Evolutionary conservation across 2,888 invertebrate genomes (phyloP).

Genomic region (Rotaria magnacalcarata): DNA sequence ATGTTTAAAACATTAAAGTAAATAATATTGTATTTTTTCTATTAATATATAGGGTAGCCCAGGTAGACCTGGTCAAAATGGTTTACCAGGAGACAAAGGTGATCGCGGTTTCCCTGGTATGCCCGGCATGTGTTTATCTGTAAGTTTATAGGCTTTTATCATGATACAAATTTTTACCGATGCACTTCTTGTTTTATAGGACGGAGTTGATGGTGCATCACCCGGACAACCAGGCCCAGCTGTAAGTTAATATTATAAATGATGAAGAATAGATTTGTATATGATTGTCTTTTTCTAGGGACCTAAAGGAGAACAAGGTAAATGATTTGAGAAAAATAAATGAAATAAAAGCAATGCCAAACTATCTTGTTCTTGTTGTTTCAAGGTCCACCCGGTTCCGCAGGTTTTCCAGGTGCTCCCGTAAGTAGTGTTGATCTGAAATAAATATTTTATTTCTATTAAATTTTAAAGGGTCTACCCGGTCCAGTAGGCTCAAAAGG

Average conservation of each 20-base stretch:
- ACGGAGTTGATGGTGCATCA: slow-evolving; percentile 36
- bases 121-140: slow-evolving; percentile 50
- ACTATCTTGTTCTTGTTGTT: neutral
- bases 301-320: neutral
- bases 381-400: slow-evolving; percentile 43
- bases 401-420: slow-evolving; percentile 46
- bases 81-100: slow-evolving; percentile 47
- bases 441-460: slow-evolving; percentile 40
- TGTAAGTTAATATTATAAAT: slow-evolving; percentile 42
- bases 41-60: slow-evolving; percentile 48
- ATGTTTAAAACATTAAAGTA: neutral
- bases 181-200: neutral
- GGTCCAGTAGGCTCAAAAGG: slow-evolving; percentile 48
- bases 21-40: neutral
- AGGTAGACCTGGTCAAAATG: slow-evolving; percentile 48
- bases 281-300: neutral
- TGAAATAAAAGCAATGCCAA: neutral
- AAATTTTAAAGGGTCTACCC: slow-evolving; percentile 46
- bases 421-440: slow-evolving; percentile 39
- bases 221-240: slow-evolving; percentile 49
- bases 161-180: neutral
- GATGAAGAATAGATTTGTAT: slow-evolving; percentile 48
- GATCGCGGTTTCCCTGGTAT: slow-evolving; percentile 50
- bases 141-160: neutral
- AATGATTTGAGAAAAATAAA: neutral